Base-by-base conservation (phyloP, 2,113 vertebrate species). In the Gavialis gangeticus region DNA sequence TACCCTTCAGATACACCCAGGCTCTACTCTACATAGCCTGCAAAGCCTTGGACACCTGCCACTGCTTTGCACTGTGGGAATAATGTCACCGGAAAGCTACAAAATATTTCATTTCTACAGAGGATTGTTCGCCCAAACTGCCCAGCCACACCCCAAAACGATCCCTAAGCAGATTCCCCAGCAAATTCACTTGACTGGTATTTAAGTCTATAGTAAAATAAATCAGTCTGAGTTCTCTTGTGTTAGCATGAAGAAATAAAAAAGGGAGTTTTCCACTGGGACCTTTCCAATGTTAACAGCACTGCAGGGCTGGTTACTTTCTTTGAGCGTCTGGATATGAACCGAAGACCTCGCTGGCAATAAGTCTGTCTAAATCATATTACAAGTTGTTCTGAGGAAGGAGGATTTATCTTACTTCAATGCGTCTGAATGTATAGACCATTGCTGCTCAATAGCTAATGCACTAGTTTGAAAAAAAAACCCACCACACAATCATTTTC, bases 301-400 rank as follows among this genome's bases (percentile, higher is more conserved):
- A 8, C 67, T 82, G 30, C 6, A 64, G 79, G 76, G 37, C 90
- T 84, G 83, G 80, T 58, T 91, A 2, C n/a, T 95, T 84, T 81
- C 88, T 82, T 76, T 19, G 89, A 95, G 94, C 71, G 73, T 56
- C 79, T 91, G 88, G 78, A 84, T 79, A 79, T 94, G 95, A 92
- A 92, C 75, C 58, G 14, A 79, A 86, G 89, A 87, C 73, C 88
- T 93, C 67, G 4, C 62, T 75, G 78, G 62, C 24, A 88, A 86
- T 75, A 95, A 93, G 66, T 95, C 91, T 91, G 83, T 69, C 80
- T 84, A 28, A 94, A 91, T 69, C 82, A 37, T 30, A 71, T 57
- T 76, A 88, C 64, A 73, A 76, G 75, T 88, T 94, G 56, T 17
- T 92, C 92, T 46, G 78, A 81, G 78, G 73, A 79, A 81, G 71